Evolutionary conservation across 2,797 vertebrate genomes (phyloP).

Genomic region (Melanotaenia trifasciata): DNA sequence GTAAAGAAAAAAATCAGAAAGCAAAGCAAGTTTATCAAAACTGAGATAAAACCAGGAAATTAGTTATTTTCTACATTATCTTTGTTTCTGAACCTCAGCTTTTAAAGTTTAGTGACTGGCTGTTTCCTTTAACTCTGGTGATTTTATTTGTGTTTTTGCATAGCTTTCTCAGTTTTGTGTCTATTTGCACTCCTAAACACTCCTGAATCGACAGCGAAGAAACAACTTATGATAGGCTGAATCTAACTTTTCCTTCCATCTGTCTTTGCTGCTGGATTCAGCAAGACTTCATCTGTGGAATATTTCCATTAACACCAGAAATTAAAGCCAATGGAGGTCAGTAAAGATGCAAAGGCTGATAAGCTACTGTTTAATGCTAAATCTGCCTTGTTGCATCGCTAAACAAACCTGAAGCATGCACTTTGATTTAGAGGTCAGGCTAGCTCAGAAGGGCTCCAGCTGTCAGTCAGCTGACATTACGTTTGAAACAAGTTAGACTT

Average conservation of each 20-base stretch:
- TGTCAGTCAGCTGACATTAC: conserved; percentile 5
- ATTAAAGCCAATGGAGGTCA: neutral
- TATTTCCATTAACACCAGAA: neutral
- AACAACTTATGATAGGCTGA: too few relatives aligned
- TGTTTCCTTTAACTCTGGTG: too few relatives aligned
- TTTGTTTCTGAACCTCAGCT: neutral
- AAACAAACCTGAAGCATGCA: conserved; percentile 1
- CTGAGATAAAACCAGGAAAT: neutral
- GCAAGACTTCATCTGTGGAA: neutral
- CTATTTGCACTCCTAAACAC: too few relatives aligned
- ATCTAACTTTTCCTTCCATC: too few relatives aligned
- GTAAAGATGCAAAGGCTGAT: neutral
- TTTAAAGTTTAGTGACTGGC: neutral
- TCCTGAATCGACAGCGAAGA: too few relatives aligned
- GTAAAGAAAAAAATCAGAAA: too few relatives aligned
- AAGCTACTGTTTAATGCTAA: neutral
- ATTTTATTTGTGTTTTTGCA: too few relatives aligned
- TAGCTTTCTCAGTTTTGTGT: too few relatives aligned
- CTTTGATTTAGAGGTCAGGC: conserved; percentile 2
- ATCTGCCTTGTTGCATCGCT: neutral
- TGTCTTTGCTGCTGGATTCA: too few relatives aligned
- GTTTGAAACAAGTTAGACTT: conserved; percentile 9
- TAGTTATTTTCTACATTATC: too few relatives aligned
- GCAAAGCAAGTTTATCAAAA: too few relatives aligned
- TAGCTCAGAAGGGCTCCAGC: neutral